Evolutionary conservation across 2,888 invertebrate genomes (phyloP), one percentile per base, ranked within the genome.

Genomic region (Diarsia brunnea): DNA sequence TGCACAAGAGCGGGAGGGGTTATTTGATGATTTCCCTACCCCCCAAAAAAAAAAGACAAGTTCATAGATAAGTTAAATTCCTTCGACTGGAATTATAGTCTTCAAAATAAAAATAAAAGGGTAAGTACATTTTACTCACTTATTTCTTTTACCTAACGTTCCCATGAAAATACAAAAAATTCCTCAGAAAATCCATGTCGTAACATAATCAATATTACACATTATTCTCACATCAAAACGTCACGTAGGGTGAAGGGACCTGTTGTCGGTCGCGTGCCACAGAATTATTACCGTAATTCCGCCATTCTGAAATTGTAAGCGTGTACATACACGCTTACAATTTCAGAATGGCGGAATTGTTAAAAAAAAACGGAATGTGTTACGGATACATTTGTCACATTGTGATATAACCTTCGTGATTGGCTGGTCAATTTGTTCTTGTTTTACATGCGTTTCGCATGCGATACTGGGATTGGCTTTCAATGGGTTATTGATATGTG

Each of bases 211-310:
- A 49, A 65, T 69, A 31, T 49, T 19, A 21, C 51, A 53, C n/a
- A 68, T 61, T 43, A 64, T 77, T 64, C 51, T 73, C 14, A 63
- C 43, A 69, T 70, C 61, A 74, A 67, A 55, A 70, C 61, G 49
- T 75, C 70, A 68, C 16, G 14, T 38, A 83, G 71, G 80, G 80
- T 79, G 55, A 70, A 51, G 24, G 73, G 71, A 83, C 83, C 83
- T 86, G 87, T 87, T 84, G 79, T 75, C 64, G n/a, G 64, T 85
- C 61, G 83, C 87, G 86, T 87, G 87, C 68, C 78, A 31, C 63
- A 38, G 47, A 68, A 78, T 82, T 61, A 82, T 86, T 85, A 80
- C 77, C 47, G 67, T 77, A 73, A 78, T 81, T 47, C 72, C 67
- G 68, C 73, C 70, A 78, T 81, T 79, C 65, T 85, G 78, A 66